These are phyloP conservation scores for Drosophila sp. DNA, from an alignment of 1,140 invertebrate genomes.

Conservation along the genomic window DNA sequence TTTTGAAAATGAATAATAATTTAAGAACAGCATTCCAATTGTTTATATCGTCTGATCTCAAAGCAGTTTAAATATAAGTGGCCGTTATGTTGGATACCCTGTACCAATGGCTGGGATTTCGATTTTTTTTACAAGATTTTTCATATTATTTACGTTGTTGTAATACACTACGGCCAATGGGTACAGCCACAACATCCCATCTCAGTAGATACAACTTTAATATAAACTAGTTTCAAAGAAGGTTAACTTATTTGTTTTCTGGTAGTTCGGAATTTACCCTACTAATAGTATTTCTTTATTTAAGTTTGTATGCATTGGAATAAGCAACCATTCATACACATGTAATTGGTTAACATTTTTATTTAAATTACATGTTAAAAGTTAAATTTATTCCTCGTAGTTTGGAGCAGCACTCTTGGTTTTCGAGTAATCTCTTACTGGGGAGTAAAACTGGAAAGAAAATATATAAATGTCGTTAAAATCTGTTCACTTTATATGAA, in stretches of 20 bases:
- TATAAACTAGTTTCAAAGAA: background rate
- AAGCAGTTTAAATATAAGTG: too few relatives aligned
- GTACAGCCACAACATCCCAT: too few relatives aligned
- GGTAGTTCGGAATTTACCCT: constrained; percentile 4
- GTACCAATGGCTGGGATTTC: too few relatives aligned
- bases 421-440: constrained; percentile 86
- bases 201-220: too few relatives aligned
- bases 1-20: too few relatives aligned
- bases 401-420: constrained; percentile 87
- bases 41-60: too few relatives aligned
- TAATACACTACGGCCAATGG: too few relatives aligned
- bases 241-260: background rate
- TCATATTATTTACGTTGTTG: too few relatives aligned
- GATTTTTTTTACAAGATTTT: too few relatives aligned
- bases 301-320: constrained; percentile 1
- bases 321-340: constrained; percentile 13
- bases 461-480: constrained; percentile 36
- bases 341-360: constrained; percentile 11
- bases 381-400: constrained; percentile 83
- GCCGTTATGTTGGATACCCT: too few relatives aligned
- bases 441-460: constrained; percentile 87
- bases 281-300: constrained; percentile 1
- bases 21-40: too few relatives aligned
- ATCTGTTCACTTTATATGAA: background rate
- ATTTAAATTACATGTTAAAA: constrained; percentile 22